Conservation (phyloP, 2,113 vertebrate genomes). For the Grus americana region DNA sequence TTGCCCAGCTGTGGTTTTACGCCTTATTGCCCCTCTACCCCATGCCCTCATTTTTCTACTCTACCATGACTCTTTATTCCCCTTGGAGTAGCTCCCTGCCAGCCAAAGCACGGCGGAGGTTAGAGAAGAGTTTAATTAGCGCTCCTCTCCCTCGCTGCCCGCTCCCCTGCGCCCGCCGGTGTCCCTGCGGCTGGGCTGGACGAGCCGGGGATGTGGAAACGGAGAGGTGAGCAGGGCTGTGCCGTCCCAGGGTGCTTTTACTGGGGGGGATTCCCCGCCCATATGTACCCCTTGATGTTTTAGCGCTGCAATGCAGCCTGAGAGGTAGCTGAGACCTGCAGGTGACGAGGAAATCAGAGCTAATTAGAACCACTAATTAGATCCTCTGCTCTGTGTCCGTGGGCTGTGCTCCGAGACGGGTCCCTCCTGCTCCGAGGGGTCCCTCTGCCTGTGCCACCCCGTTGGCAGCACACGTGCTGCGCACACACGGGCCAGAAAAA, state of each 20-base stretch:
- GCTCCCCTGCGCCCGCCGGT: rapidly evolving
- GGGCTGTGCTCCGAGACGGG: background rate
- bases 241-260: background rate
- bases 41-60: slow-evolving; percentile 3
- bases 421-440: background rate
- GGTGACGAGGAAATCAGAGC: background rate
- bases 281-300: rapidly evolving
- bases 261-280: rapidly evolving
- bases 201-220: rapidly evolving
- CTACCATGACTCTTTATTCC: background rate
- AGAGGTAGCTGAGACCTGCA: background rate
- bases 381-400: background rate
- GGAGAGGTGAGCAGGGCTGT: background rate
- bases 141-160: background rate
- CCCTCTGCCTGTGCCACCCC: background rate
- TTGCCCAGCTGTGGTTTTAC: background rate
- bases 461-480: background rate
- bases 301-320: background rate
- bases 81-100: background rate
- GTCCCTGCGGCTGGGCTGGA: background rate
- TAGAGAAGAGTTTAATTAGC: background rate
- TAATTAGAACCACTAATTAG: slow-evolving; percentile 38
- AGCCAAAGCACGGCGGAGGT: background rate
- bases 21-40: background rate
- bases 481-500: rapidly evolving